A percentile compares a stretch with the other conserved stretches of the same genome.
These are phyloP conservation scores for Himalopsyche anomala DNA, from an alignment of 2,888 invertebrate species.

Conservation along the genomic window DNA sequence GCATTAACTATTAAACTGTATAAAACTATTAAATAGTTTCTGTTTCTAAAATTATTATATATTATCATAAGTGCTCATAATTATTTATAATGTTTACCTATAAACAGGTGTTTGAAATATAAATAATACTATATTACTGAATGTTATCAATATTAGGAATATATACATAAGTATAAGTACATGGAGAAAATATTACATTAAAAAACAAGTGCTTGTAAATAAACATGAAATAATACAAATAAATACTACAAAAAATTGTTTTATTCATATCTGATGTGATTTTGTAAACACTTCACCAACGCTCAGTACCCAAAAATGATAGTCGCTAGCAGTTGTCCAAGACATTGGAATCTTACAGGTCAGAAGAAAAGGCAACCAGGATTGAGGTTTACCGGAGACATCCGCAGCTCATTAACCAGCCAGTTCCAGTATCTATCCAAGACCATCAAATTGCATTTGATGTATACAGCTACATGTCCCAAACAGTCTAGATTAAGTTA, in stretches of 20 bases:
- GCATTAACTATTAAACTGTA: neutral
- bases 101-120: slow-evolving; percentile 9
- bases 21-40: neutral
- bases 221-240: slow-evolving; percentile 4
- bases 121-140: slow-evolving; percentile 9
- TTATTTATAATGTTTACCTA: neutral
- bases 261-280: too few species aligned
- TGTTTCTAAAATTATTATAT: neutral
- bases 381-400: too few species aligned
- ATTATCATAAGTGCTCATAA: neutral
- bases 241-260: neutral
- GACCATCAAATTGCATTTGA: too few species aligned
- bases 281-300: too few species aligned
- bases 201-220: slow-evolving; percentile 21
- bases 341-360: too few species aligned
- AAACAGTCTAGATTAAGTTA: too few species aligned
- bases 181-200: slow-evolving; percentile 18
- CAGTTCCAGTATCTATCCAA: too few species aligned
- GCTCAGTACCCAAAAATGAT: too few species aligned
- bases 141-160: slow-evolving; percentile 16
- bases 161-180: neutral
- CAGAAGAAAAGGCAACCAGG: too few species aligned
- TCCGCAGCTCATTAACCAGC: too few species aligned
- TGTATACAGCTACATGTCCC: too few species aligned
- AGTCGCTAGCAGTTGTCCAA: too few species aligned